Percentiles rank a stretch among this genome's conserved stretches.
These are phyloP conservation scores for Cosmorhoe ocellata DNA, from an alignment of 2,888 invertebrate genomes.

Conservation along the genomic window DNA sequence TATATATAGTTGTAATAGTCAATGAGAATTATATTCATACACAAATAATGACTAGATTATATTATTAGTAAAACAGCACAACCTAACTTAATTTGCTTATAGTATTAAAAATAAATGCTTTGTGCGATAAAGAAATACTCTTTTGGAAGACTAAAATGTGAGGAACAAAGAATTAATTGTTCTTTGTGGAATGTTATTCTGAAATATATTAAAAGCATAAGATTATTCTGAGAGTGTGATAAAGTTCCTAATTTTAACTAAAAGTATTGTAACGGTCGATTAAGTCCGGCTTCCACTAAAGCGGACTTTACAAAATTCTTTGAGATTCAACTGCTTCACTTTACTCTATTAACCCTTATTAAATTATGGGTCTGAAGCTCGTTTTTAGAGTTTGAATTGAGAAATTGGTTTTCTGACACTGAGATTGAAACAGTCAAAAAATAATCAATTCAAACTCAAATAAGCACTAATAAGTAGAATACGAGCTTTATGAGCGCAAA, in stretches of 20 bases:
- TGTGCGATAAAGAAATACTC: conserved; percentile 28
- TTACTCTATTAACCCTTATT: no score
- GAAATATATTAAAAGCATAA: conserved; percentile 24
- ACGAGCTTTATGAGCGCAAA: no score
- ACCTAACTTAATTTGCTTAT: conserved; percentile 23
- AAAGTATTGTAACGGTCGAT: no score
- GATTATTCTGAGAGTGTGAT: conserved; percentile 27
- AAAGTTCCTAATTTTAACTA: neutral
- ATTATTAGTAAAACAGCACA: conserved; percentile 24
- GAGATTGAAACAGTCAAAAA: no score
- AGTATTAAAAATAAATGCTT: conserved; percentile 30
- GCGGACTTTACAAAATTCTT: no score
- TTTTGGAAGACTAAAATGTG: conserved; percentile 36
- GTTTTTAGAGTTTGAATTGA: no score
- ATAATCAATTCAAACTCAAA: no score
- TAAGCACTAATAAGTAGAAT: no score
- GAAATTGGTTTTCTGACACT: no score
- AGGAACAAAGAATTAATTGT: conserved; percentile 2
- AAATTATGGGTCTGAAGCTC: no score
- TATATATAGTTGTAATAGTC: neutral
- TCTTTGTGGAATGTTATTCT: conserved; percentile 30
- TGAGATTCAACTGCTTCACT: no score
- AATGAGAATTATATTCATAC: conserved; percentile 29
- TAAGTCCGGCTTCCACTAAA: neutral
- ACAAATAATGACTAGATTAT: conserved; percentile 37